Base-by-base conservation (phyloP, 2,888 invertebrate species). In the Harpalus rufipes region DNA sequence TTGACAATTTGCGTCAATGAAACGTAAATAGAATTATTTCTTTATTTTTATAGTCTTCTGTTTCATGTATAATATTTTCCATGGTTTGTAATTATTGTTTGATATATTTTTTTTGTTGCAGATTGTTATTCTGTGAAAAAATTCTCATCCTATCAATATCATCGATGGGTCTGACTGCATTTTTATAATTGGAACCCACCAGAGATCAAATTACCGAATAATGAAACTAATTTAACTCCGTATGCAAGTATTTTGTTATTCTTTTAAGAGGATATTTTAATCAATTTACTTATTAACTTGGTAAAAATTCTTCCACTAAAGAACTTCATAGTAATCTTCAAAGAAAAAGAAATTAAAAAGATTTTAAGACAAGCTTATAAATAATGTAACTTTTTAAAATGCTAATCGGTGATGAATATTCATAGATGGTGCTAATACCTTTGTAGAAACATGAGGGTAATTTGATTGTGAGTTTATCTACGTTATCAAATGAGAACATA, bases 331-430 rank as follows among this genome's bases (percentile, higher is more conserved):
- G 41, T 74, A 44, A 74, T 41, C 72, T 74, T 74, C 44, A 74
- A 74, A 74, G 51, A 41, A 44, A 68, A 74, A 68, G 68, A 68
- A 74, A 74, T 74, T 44, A 44, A 74, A 74, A 44, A 74, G 72
- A 74, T 74, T 74, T 74, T 44, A 44, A 41, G 72, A 74, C 72
- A 74, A 74, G 18, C 72, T 74, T 44, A 74, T 74, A 74, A 74
- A 74, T 74, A 74, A 21, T 74, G 16, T 74, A 41, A 74, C 12
- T 51, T 10, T 51, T 51, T 51, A 51, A 51, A 51, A 51, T 51
- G 44, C 44, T 51, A 51, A 51, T 51, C 44, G 44, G 10, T 0
- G 12, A 51, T 51, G 44, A 51, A 51, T 51, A 51, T 51, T 51
- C 44, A 51, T 51, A 8, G 44, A 10, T 51, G 8, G 10, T 51